Percentiles rank a stretch among this genome's conserved stretches.
Evolutionary conservation across 2,113 vertebrate genomes (phyloP).

Genomic region (Gallinago paraguaiae): DNA sequence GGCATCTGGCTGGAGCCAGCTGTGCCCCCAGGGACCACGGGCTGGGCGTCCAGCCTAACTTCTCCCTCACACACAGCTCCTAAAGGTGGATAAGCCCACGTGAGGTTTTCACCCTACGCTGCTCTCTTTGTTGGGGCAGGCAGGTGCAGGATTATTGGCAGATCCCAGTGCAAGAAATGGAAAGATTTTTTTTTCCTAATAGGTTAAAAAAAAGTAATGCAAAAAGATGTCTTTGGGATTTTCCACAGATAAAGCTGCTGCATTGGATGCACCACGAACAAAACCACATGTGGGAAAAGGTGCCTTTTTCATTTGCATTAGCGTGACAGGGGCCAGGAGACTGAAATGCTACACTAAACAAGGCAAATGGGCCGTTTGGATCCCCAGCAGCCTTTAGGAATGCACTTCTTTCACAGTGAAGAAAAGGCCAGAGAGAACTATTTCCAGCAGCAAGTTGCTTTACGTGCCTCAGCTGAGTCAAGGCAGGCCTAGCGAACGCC

Average conservation of each 20-base stretch:
- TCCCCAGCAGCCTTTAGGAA: neutral
- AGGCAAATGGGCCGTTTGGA: neutral
- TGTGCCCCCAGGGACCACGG: neutral
- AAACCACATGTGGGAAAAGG: neutral
- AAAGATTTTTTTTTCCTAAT: neutral
- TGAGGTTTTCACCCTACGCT: neutral
- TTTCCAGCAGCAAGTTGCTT: neutral
- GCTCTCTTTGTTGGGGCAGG: neutral
- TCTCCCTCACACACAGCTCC: neutral
- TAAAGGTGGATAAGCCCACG: neutral
- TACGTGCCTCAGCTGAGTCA: neutral
- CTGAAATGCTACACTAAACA: neutral
- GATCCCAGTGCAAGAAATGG: neutral
- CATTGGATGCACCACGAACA: neutral
- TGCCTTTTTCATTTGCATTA: neutral
- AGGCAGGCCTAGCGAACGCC: neutral
- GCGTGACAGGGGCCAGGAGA: neutral
- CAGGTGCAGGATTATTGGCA: neutral
- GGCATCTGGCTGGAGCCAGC: accelerated
- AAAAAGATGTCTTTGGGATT: neutral
- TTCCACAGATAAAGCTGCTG: neutral
- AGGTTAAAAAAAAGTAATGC: neutral
- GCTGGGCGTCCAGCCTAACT: neutral
- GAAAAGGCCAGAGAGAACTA: neutral
- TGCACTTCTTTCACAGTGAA: neutral